Evolutionary conservation across 2,113 vertebrate genomes (phyloP), one percentile per base, ranked within the genome.

Genomic region (Pedetes capensis): DNA sequence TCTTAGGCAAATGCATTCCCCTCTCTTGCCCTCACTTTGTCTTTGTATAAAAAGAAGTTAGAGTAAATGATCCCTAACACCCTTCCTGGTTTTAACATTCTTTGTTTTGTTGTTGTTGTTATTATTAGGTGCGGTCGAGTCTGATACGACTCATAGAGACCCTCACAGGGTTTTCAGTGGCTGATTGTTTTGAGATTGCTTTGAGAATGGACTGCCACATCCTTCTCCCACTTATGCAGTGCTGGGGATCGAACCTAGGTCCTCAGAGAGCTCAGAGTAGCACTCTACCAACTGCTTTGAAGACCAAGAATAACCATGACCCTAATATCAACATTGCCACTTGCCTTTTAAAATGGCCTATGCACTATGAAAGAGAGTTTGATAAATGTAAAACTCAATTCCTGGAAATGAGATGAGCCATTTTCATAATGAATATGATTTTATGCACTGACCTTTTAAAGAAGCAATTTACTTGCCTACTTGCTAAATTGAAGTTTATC

Each of bases 391-490:
- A 96, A 97, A 97, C 96, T 96, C 23, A 88, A 34, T 8, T 64
- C 17, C 94, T 94, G 84, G 91, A 96, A 96, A 96, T 82, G 66
- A 79, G 44, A 93, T 5, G 47, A 93, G 44, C 76, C 75, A 92
- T 97, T 97, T 96, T 89, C 96, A 61, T 96, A 97, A 98, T 95
- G 91, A 97, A 94, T 81, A 53, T 96, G 72, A 97, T 64, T 96
- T 96, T 89, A 96, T 81, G 72, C 20, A 3, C 83, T 49, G 74
- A 87, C 82, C 92, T 95, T 95, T 82, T 84, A 97, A 97, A 96
- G 69, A 97, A 91, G 59, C 88, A 78, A 2, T 89, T 89, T 91
- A 93, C 78, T 97, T 93, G 61, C 34, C 27, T 66, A 39, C 32
- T 96, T 97, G 82, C 74, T 96, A 66, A 93, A 92, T 93, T 97